phyloP scores from a whole-genome alignment of 2,113 vertebrate genomes.

The Sebastes fasciatus region DNA sequence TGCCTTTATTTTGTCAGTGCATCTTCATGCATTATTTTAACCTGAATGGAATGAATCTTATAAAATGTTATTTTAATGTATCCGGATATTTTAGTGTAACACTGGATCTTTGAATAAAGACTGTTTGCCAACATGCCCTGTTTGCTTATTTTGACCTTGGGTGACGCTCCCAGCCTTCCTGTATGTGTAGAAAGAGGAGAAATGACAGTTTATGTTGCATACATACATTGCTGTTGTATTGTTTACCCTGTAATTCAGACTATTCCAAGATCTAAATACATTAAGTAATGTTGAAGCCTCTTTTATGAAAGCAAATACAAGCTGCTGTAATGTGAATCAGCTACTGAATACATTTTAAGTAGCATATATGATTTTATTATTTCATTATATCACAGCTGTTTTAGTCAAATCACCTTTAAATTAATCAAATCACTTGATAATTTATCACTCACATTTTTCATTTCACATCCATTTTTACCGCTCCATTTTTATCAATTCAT shows the following conservation, averaged over 20 bases:
- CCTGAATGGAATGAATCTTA: neutral
- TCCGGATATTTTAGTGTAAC: neutral
- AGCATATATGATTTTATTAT: too few species aligned
- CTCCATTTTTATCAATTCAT: too few species aligned
- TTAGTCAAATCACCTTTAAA: too few species aligned
- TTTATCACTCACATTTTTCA: too few species aligned
- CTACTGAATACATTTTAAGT: neutral
- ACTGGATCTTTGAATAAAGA: conserved; percentile 33
- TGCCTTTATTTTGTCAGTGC: neutral
- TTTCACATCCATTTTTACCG: too few species aligned
- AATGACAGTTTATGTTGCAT: too few species aligned
- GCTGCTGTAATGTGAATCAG: neutral
- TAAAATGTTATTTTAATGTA: neutral
- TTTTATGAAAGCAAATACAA: neutral
- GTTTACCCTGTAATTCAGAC: neutral
- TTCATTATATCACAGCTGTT: too few species aligned
- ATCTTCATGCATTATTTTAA: conserved; percentile 8
- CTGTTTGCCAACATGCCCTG: neutral
- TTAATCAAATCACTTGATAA: too few species aligned
- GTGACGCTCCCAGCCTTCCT: neutral
- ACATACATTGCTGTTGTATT: neutral
- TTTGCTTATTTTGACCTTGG: neutral
- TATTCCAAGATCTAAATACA: neutral
- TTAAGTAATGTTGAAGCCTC: neutral
- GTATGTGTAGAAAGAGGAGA: neutral